phyloP scores from a whole-genome alignment of 2,888 invertebrate genomes.

The Trichacis sp. region DNA sequence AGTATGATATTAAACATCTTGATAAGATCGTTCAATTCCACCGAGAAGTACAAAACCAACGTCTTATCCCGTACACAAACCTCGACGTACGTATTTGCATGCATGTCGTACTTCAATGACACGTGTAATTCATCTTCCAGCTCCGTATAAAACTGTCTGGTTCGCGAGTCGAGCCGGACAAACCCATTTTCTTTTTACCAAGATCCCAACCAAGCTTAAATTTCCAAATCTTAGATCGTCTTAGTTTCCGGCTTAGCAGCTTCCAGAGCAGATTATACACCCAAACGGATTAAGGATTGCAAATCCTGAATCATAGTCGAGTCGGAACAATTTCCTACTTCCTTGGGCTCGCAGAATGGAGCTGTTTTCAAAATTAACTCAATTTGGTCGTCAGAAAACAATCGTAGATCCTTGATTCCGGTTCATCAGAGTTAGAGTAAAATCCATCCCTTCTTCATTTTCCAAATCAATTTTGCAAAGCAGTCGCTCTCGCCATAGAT shows the following conservation, averaged over 20 bases:
- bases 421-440: background rate
- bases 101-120: constrained; percentile 14
- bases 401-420: background rate
- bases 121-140: constrained; percentile 31
- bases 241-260: background rate
- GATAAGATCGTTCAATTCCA: constrained; percentile 40
- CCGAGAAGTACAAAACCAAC: background rate
- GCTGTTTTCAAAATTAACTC: background rate
- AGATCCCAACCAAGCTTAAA: constrained; percentile 1
- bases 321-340: background rate
- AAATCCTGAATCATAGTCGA: background rate
- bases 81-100: constrained; percentile 16
- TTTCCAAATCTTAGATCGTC: constrained; percentile 26
- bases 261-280: background rate
- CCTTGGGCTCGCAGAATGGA: too few relatives aligned
- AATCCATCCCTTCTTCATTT: constrained; percentile 14
- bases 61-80: constrained; percentile 3
- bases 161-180: constrained; percentile 28
- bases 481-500: constrained; percentile 14
- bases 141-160: constrained; percentile 40
- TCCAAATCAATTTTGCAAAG: constrained; percentile 25
- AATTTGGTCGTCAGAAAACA: background rate
- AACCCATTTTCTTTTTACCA: constrained; percentile 24
- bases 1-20: too few relatives aligned
- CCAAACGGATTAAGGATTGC: background rate